Base-by-base conservation (phyloP, 2,888 invertebrate genomes). In the Brachypalpus laphriformis region DNA sequence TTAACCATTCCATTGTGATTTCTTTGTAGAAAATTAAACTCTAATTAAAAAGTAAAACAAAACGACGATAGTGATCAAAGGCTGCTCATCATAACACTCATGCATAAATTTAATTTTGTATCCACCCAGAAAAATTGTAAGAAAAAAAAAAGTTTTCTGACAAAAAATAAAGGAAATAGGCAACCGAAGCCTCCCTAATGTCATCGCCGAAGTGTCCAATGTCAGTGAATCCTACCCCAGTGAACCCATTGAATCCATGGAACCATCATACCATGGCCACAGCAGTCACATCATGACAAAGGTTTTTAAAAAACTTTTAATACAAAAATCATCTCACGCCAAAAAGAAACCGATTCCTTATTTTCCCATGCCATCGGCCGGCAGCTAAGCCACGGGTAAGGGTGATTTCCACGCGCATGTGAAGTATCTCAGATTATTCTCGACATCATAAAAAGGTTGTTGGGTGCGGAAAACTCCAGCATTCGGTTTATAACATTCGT, bases 381-480 rank as follows among this genome's bases (percentile, higher is more conserved):
- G 14, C 11, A 25, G 37, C 6, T 11, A n/a, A 14, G 45, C 8
- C 3, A 31, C 11, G 0, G 25, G 18, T 45, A 16, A 9, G 49
- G 18, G 40, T 40, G 7, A 3, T 63, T 14, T 25, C 22, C 40
- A 47, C 20, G 77, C 82, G 82, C 82, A 82, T 82, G 82, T 72
- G 65, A 37, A 42, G 59, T 70, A 71, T 56, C 42, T 71, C 40
- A 49, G 31, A 18, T 45, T 25, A 18, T 49, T 28, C 28, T 16
- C 25, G 31, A 16, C 14, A 16, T 42, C 56, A 71, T 76, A 66
- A 77, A 71, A 66, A 71, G 51, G 45, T 45, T 51, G 20, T 61
- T n/a, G 54, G 37, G 22, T 61, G 47, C 22, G 45, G n/a, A 66
- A 47, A n/a, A 22, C 51, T 66, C 22, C 31, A 61, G 77, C 82